Evolutionary conservation across 2,888 invertebrate genomes (phyloP), one percentile per base, ranked within the genome.

Genomic region (Rhorus exstirpatorius): DNA sequence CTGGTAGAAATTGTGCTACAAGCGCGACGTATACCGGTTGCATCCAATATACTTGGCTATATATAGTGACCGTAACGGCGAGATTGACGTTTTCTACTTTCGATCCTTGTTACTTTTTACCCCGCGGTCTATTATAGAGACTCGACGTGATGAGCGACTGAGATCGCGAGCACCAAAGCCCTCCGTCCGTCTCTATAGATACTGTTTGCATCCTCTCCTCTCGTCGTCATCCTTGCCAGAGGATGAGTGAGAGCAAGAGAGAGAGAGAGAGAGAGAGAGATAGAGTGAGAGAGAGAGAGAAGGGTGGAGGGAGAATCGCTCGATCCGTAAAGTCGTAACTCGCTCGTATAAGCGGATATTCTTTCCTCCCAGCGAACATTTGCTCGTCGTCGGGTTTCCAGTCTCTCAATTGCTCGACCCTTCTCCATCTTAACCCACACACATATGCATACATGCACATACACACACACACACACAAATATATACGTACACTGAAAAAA

Each of bases 271-370:
- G n/a, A n/a, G n/a, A n/a, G n/a, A n/a, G n/a, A n/a, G n/a, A n/a
- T n/a, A n/a, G n/a, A n/a, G n/a, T n/a, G n/a, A n/a, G n/a, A n/a
- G n/a, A n/a, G n/a, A n/a, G n/a, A 38, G 58, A 24, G 53, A 67
- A 76, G 81, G 72, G n/a, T n/a, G 83, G 84, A 81, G 83, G 78
- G 81, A 31, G 78, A 77, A 86, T 85, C 70, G 68, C 46, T 19
- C 46, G 55, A 58, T 84, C 82, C 71, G 86, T 74, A 84, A 83
- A 84, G 81, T 87, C 85, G 87, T 86, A 87, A 87, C 84, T 86
- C 82, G 84, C 84, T 85, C 85, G 85, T 87, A 44, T 82, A 82
- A 86, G 82, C 85, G 87, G 85, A 87, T 86, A 85, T 87, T 85
- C 79, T 83, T 87, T 85, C 83, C 84, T 82, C 63, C 68, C 58